Percentiles rank a stretch among this genome's conserved stretches.
These are phyloP conservation scores for Poeciliopsis infans DNA, from an alignment of 2,797 vertebrate species.

Conservation along the genomic window DNA sequence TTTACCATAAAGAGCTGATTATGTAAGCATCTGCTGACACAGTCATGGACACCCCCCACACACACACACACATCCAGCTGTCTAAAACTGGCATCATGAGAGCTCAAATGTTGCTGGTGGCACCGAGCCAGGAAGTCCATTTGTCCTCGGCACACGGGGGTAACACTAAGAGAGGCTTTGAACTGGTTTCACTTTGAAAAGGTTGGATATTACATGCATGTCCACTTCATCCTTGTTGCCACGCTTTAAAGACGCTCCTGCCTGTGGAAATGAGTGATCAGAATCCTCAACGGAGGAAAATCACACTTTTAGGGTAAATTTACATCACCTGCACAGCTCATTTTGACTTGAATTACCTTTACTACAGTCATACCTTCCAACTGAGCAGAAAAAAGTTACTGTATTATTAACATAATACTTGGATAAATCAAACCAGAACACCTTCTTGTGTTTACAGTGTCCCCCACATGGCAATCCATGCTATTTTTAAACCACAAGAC, in stretches of 20 bases:
- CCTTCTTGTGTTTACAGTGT: background rate
- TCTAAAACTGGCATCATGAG: slow-evolving; percentile 60
- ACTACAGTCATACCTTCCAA: background rate
- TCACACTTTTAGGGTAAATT: background rate
- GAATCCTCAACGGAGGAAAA: background rate
- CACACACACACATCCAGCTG: background rate
- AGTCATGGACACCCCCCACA: background rate
- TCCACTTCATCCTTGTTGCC: background rate
- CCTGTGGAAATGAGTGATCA: background rate
- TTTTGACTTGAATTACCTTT: background rate
- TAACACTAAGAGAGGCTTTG: slow-evolving; percentile 16
- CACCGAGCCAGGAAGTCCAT: slow-evolving; percentile 36
- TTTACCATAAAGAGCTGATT: slow-evolving; percentile 25
- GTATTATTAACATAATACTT: background rate
- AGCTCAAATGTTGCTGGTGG: slow-evolving; percentile 36
- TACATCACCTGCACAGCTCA: background rate
- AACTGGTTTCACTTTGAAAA: slow-evolving; percentile 21
- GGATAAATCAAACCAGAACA: background rate
- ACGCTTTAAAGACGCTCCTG: background rate
- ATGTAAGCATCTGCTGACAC: slow-evolving; percentile 23
- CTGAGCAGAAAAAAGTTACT: background rate
- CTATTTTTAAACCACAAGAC: background rate
- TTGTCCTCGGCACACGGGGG: background rate
- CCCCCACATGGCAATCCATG: background rate
- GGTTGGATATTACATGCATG: background rate